Evolutionary conservation across 64 coral and sea anemone genomes (phyloP), one percentile per base, ranked within the genome.

Genomic region (Cladopsammia gracilis): DNA sequence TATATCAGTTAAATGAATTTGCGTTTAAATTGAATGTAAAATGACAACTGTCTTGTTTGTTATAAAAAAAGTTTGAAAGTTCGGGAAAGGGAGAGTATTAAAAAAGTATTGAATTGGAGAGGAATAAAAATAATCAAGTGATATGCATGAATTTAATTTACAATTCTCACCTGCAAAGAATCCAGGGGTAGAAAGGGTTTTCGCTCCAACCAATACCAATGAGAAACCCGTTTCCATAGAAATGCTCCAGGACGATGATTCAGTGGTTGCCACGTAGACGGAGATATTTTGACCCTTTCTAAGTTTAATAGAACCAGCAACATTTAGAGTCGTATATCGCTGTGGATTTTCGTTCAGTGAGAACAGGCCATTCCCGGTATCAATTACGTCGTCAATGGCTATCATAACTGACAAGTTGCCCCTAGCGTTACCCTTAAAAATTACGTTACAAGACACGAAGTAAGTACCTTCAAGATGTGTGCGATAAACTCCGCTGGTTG

Each of bases 391-490:
- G 23, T 87, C 84, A 16, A 87, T 87, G 65, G 84, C 48, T 34
- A 87, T 87, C 44, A 87, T 24, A 34, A 59, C 48, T 54, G 64
- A 70, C 47, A 87, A 59, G 48, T 26, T 56, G 4, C 65, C 84
- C 24, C 68, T 71, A 7, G 20, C 65, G 12, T 23, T 16, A 70
- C 84, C 84, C 13, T 19, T 54, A 15, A 87, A 57, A 73, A 87
- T 87, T 7, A 67, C 70, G 18, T 73, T 87, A 19, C 65, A 87
- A n/a, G 84, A 87, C 54, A 87, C 14, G 44, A 87, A 87, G 65
- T 72, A 87, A 15, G 84, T 71, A 14, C 84, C 84, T 25, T 87
- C 84, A 51, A 69, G 19, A 57, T 34, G 53, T 73, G 70, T 26
- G 1, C 15, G 84, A 87, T 87, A 87, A 59, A 54, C 48, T 70